Conservation (phyloP, 2,797 vertebrate species). For the Tokudaia muenninki region DNA sequence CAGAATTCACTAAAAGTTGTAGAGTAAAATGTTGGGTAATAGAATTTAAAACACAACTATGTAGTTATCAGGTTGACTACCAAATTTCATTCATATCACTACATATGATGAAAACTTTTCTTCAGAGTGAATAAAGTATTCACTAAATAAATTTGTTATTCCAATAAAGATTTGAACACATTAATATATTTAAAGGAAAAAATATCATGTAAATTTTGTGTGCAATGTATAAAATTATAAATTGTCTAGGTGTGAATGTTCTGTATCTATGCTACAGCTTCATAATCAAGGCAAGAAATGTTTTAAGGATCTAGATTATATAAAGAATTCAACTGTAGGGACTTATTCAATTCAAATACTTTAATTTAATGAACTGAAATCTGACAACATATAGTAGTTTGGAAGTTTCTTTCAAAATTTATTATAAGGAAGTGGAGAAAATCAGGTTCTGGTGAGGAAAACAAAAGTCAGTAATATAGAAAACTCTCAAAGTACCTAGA, state of each 20-base stretch:
- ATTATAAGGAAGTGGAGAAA: background rate
- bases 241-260: background rate
- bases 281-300: background rate
- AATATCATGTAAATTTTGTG: background rate
- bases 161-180: background rate
- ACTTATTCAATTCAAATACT: background rate
- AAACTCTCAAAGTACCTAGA: background rate
- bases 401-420: background rate
- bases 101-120: background rate
- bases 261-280: background rate
- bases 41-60: background rate
- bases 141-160: background rate
- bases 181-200: background rate
- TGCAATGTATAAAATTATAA: background rate
- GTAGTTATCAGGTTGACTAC: background rate
- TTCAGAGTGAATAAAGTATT: background rate
- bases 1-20: background rate
- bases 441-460: rapidly evolving
- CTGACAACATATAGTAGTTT: background rate
- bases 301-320: background rate
- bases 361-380: background rate
- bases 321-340: background rate
- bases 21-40: background rate
- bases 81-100: background rate
- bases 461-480: background rate